phyloP scores from a whole-genome alignment of 2,888 invertebrate genomes.

The Fabriciana adippe region DNA sequence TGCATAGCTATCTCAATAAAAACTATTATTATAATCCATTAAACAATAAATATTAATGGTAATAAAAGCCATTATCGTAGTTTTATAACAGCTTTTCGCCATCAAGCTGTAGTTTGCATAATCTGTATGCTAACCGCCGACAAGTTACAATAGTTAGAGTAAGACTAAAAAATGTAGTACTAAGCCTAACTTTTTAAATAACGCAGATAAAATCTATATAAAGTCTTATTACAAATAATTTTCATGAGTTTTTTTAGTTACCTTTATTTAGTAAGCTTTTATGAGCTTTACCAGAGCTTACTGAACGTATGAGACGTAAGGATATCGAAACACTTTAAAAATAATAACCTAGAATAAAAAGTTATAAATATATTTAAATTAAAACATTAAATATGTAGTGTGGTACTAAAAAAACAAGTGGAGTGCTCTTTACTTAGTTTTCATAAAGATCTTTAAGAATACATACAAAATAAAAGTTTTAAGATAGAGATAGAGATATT shows the following conservation, averaged over 20 bases:
- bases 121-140: conserved; percentile 19
- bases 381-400: too few species aligned
- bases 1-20: conserved; percentile 4
- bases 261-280: too few species aligned
- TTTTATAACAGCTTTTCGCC: conserved; percentile 23
- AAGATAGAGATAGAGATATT: too few species aligned
- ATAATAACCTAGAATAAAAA: too few species aligned
- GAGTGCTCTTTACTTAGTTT: too few species aligned
- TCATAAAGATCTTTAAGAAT: too few species aligned
- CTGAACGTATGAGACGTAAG: too few species aligned
- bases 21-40: conserved; percentile 18
- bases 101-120: conserved; percentile 22
- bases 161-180: conserved; percentile 5
- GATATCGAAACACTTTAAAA: too few species aligned
- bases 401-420: too few species aligned
- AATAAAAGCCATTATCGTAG: conserved; percentile 22
- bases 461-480: too few species aligned
- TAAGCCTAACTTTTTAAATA: conserved; percentile 17
- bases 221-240: neutral
- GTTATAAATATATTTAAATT: too few species aligned
- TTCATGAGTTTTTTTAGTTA: neutral
- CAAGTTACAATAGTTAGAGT: conserved; percentile 8
- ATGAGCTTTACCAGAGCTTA: too few species aligned
- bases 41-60: conserved; percentile 17
- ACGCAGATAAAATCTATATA: neutral